Evolutionary conservation across 1,140 invertebrate species (phyloP).

Genomic region (Battus philenor): DNA sequence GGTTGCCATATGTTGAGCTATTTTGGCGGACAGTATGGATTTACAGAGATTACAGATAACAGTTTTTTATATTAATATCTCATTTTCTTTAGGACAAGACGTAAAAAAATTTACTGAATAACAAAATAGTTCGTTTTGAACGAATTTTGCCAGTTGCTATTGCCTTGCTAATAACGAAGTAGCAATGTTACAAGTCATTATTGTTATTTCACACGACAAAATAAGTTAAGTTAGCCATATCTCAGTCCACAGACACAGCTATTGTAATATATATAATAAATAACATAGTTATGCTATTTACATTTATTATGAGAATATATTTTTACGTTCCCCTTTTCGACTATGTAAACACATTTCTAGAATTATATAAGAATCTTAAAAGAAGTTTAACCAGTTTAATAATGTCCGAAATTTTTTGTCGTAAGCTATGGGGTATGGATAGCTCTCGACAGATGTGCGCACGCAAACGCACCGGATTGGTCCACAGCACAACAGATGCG

Average conservation of each 20-base stretch:
- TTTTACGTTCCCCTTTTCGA: too few relatives aligned
- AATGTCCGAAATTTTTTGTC: neutral
- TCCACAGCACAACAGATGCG: constrained; percentile 41
- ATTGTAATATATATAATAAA: too few relatives aligned
- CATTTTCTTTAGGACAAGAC: neutral
- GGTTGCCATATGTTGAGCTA: constrained; percentile 4
- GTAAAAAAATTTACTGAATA: neutral
- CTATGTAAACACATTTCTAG: too few relatives aligned
- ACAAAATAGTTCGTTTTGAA: neutral
- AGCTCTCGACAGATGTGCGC: constrained; percentile 53
- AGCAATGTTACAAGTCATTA: neutral
- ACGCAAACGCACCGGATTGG: constrained; percentile 46
- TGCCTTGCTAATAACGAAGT: neutral
- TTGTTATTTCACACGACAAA: neutral
- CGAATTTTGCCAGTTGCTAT: too few relatives aligned
- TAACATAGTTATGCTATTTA: too few relatives aligned
- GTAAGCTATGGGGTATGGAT: constrained; percentile 8
- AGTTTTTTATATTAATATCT: neutral
- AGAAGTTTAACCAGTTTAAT: too few relatives aligned
- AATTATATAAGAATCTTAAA: too few relatives aligned
- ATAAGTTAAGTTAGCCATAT: neutral
- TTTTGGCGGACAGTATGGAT: constrained; percentile 4
- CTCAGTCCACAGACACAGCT: neutral
- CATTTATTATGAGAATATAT: too few relatives aligned
- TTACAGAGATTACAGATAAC: neutral